A percentile compares a stretch with the other conserved stretches of the same genome.
These are phyloP conservation scores for Drosophila lacertosa DNA, from an alignment of 1,140 invertebrate species.

Conservation along the genomic window DNA sequence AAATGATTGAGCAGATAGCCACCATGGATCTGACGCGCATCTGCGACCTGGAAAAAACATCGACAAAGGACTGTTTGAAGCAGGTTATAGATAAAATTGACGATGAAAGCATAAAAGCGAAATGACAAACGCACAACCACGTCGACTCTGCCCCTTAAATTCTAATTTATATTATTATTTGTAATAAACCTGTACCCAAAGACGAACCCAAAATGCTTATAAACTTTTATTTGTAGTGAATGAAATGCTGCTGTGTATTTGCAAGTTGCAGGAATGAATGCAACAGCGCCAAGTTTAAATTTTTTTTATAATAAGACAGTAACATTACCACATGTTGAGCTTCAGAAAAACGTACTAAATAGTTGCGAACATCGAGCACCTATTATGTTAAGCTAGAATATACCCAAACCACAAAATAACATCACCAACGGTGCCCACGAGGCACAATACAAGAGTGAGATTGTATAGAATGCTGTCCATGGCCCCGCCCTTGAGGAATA, in stretches of 20 bases:
- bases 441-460: constrained; percentile 83
- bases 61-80: constrained; percentile 81
- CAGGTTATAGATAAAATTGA: constrained; percentile 82
- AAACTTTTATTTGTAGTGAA: constrained; percentile 18
- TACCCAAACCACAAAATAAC: constrained; percentile 46
- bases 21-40: constrained; percentile 79
- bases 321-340: constrained; percentile 20
- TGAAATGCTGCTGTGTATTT: constrained; percentile 13
- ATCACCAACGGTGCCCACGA: constrained; percentile 78
- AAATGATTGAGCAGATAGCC: constrained; percentile 84
- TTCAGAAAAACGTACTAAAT: constrained; percentile 9
- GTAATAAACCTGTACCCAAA: constrained; percentile 17
- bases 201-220: constrained; percentile 2
- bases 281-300: not conserved
- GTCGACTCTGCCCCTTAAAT: not conserved
- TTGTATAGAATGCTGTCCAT: constrained; percentile 86
- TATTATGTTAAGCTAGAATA: constrained; percentile 34
- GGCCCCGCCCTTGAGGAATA: constrained; percentile 87
- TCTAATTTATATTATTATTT: not conserved
- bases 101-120: constrained; percentile 49
- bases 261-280: not conserved
- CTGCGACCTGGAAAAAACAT: constrained; percentile 78
- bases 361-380: not conserved
- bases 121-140: constrained; percentile 20
- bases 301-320: not conserved